Conservation (phyloP, 2,888 invertebrate genomes). For the Troilus luridus region DNA sequence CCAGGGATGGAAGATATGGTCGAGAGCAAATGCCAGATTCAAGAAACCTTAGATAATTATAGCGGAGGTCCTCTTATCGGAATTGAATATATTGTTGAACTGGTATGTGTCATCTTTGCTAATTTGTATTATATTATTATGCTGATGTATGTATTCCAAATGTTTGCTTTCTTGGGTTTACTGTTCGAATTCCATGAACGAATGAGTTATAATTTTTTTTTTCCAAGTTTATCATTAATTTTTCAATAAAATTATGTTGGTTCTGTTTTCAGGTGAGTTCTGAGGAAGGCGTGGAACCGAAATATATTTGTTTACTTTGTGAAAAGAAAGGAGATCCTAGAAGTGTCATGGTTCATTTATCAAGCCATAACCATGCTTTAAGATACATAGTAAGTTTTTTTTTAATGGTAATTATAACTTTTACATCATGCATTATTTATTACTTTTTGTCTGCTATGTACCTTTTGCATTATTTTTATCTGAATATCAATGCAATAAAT, state of each 20-base stretch:
- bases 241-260: too few relatives aligned
- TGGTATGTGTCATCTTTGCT: slow-evolving; percentile 67
- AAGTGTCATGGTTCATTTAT: slow-evolving; percentile 84
- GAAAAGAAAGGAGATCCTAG: slow-evolving; percentile 84
- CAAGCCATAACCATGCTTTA: slow-evolving; percentile 82
- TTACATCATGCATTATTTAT: background rate
- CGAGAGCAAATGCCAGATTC: slow-evolving; percentile 70
- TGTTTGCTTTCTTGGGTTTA: too few relatives aligned
- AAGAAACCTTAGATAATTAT: slow-evolving; percentile 73
- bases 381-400: slow-evolving; percentile 76
- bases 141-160: too few relatives aligned
- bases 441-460: too few relatives aligned
- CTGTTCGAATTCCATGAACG: too few relatives aligned
- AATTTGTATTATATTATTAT: too few relatives aligned
- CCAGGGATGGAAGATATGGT: slow-evolving; percentile 79
- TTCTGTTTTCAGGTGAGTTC: slow-evolving; percentile 46
- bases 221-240: too few relatives aligned
- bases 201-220: too few relatives aligned
- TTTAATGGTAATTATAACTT: background rate
- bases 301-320: slow-evolving; percentile 84
- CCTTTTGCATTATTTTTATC: background rate
- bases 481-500: background rate
- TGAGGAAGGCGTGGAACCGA: slow-evolving; percentile 76
- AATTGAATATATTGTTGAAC: slow-evolving; percentile 85
- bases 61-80: slow-evolving; percentile 76